phyloP scores from a whole-genome alignment of 2,797 vertebrate species.

The Sparidentex hasta region DNA sequence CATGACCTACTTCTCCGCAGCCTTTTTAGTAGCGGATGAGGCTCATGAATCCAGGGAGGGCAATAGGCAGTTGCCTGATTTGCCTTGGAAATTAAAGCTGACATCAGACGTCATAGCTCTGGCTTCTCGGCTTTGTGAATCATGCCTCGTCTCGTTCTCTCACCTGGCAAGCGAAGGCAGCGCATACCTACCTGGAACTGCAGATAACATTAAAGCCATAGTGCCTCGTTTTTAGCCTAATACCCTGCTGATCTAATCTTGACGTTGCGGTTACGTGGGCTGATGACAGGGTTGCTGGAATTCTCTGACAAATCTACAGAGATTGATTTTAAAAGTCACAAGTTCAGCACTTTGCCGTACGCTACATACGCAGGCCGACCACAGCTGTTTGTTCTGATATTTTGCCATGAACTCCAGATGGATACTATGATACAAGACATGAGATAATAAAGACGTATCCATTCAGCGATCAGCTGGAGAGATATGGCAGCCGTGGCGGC shows the following conservation, averaged over 20 bases:
- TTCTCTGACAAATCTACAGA: conserved; percentile 38
- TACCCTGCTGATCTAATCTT: conserved; percentile 52
- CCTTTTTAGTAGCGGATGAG: conserved; percentile 33
- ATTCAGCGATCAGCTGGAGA: conserved; percentile 50
- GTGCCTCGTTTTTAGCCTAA: conserved; percentile 46
- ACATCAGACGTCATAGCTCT: conserved; percentile 58
- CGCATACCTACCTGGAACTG: conserved; percentile 65
- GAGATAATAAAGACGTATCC: conserved; percentile 48
- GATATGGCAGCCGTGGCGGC: conserved; percentile 33
- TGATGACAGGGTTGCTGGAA: conserved; percentile 14
- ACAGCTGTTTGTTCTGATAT: conserved; percentile 60
- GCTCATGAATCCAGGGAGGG: conserved; percentile 27
- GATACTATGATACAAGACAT: conserved; percentile 45
- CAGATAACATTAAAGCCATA: conserved; percentile 49
- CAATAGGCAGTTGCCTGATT: conserved; percentile 55
- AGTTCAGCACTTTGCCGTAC: conserved; percentile 28
- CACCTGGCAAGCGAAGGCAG: conserved; percentile 63
- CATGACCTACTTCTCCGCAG: conserved; percentile 44
- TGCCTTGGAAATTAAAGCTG: conserved; percentile 64
- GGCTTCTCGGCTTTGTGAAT: conserved; percentile 59
- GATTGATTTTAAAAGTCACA: conserved; percentile 30
- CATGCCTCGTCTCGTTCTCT: conserved; percentile 72
- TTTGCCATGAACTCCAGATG: conserved; percentile 53
- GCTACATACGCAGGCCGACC: conserved; percentile 26
- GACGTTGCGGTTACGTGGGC: conserved; percentile 26